Evolutionary conservation across 1,140 invertebrate species (phyloP), one percentile per base, ranked within the genome.

Genomic region (Linepithema humile): DNA sequence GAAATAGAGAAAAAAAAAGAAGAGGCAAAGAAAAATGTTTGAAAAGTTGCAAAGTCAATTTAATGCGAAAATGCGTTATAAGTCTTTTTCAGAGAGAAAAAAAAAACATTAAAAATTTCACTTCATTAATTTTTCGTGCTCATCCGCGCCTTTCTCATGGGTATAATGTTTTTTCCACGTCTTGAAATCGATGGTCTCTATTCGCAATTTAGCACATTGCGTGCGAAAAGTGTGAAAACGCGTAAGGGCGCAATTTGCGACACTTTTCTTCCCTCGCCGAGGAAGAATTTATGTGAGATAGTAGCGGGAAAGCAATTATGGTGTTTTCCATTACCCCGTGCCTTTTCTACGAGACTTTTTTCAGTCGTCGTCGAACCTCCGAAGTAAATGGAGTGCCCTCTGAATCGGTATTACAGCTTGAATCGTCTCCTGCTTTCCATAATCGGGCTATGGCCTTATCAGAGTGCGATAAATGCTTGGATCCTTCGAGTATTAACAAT

Each of bases 391-490:
- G 57, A 83, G 20, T 55, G 65, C 10, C 40, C 26, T 4, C 5
- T 64, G 6, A 20, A 65, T 53, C 72, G 17, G 5, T 40, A 72
- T 17, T 82, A 55, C 69, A 69, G 48, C 32, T n/a, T 67, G 38
- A 80, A 84, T 75, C 77, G 59, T 62, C 35, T 70, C 29, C 69
- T 83, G n/a, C 69, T 70, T 43, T 64, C 72, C 20, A 9, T 64
- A 4, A 43, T 57, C 7, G 60, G 82, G 40, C 1, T 57, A 26
- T 83, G 82, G 72, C 72, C 82, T 35, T 75, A 83, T 50, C 48
- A 83, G 0, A 53, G 6, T 3, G 20, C 43, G 7, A 17, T 0
- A 15, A 53, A 59, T 26, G 23, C 23, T 35, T 5, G 35, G 26
- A 43, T 83, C 20, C 35, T 4, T 5, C 38, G 80, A 40, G 1